Percentiles rank a stretch among this genome's conserved stretches.
Evolutionary conservation across 2,888 invertebrate species (phyloP).

Genomic region (Trisateles emortualis): DNA sequence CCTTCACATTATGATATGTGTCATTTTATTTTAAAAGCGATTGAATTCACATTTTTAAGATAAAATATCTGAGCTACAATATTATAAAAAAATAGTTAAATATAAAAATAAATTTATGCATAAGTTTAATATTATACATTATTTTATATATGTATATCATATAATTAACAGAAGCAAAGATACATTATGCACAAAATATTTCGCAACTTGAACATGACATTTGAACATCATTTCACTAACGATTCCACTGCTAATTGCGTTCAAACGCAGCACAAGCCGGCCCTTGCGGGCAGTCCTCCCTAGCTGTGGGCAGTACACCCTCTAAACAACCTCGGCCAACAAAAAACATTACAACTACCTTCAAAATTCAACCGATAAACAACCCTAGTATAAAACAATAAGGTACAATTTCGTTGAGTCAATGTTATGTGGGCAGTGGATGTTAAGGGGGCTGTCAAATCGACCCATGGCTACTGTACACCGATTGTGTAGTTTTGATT

Average conservation of each 20-base stretch:
- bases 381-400: constrained; percentile 40
- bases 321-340: constrained; percentile 67
- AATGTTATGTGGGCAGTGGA: constrained; percentile 70
- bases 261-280: constrained; percentile 72
- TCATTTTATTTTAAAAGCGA: too few relatives aligned
- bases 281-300: constrained; percentile 85
- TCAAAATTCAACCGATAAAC: constrained; percentile 41
- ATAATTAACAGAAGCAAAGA: too few relatives aligned
- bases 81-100: too few relatives aligned
- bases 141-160: background rate
- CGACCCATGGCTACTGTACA: constrained; percentile 78
- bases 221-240: constrained; percentile 13
- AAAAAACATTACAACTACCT: constrained; percentile 74
- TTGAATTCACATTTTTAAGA: too few relatives aligned
- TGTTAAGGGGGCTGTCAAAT: constrained; percentile 73
- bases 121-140: too few relatives aligned
- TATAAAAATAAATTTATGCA: too few relatives aligned
- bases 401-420: constrained; percentile 31
- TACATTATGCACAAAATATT: background rate
- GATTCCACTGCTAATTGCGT: constrained; percentile 28
- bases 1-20: too few relatives aligned
- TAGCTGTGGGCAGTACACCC: constrained; percentile 84
- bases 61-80: too few relatives aligned
- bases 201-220: background rate
- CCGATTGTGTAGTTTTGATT: constrained; percentile 83